Evolutionary conservation across 2,797 vertebrate species (phyloP), one percentile per base, ranked within the genome.

Genomic region (Sternarchorhynchus goeldii): DNA sequence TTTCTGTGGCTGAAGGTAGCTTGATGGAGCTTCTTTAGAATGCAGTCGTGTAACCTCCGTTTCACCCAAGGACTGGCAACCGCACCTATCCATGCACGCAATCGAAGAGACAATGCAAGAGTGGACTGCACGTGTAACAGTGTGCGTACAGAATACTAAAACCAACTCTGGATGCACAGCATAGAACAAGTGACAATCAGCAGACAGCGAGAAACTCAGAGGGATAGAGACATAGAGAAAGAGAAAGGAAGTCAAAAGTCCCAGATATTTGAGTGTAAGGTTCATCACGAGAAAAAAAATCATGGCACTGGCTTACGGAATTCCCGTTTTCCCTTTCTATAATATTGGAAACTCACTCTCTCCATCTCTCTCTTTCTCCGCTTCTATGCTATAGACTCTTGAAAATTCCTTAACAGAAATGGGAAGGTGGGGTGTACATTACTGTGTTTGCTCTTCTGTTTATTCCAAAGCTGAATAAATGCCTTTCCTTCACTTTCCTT

Each of bases 51-150:
- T 80, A 98, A 88, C 78, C 94, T 96, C 90, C 95, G 93, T 86
- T 90, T 96, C 34, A 98, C 96, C 81, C 92, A 92, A 0, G 93
- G 93, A 90, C 96, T 98, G 85, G 96, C 94, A 57, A 95, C 93
- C 0, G 95, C 95, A 90, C 95, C 96, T 98, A 82, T 6, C 34
- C 78, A 65, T 67, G 6, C 83, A 68, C 34, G 80, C 34, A 82
- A 60, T 5, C 55, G 71, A 14, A 39, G 56, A 59, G 67, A 81
- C 34, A 86, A 53, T 58, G 36, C 32, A 50, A 14, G 34, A 21
- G 0, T 4, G 6, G 12, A 31, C 5, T 31, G 6, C 4, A 70
- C 5, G 29, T 32, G 18, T 70, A 29, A 29, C 6, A 50, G 36
- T 20, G 8, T 41, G 45, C 45, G 16, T 50, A 12, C 8, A 50